Evolutionary conservation across 1,140 invertebrate genomes (phyloP).

Genomic region (Eumaeus atala): DNA sequence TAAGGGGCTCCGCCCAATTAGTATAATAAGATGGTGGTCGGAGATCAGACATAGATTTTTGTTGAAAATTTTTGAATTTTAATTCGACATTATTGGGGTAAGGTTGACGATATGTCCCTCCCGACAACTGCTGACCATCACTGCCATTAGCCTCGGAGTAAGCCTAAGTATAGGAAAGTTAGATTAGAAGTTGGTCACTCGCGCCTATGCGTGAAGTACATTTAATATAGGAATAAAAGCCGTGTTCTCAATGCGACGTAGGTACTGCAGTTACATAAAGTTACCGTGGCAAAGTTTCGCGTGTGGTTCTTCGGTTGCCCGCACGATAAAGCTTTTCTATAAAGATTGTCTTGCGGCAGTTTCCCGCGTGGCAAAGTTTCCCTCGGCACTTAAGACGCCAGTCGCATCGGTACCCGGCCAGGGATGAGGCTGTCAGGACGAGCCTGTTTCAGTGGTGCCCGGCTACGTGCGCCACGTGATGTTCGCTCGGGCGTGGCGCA

Average conservation of each 20-base stretch:
- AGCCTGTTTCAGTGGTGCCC: conserved; percentile 3
- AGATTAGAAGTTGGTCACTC: conserved; percentile 37
- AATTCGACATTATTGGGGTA: conserved; percentile 45
- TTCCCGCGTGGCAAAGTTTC: too few species aligned
- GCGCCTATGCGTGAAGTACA: conserved; percentile 1
- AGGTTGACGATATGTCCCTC: conserved; percentile 53
- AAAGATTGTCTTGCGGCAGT: too few species aligned
- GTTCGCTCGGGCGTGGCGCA: conserved; percentile 15
- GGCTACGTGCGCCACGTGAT: too few species aligned
- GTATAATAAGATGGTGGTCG: conserved; percentile 14
- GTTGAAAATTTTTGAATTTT: conserved; percentile 29
- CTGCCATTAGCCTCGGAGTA: conserved; percentile 62
- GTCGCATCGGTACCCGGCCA: background rate
- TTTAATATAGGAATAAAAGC: background rate
- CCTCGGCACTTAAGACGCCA: too few species aligned
- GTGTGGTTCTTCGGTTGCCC: background rate
- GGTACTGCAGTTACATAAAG: background rate
- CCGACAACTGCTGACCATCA: conserved; percentile 62
- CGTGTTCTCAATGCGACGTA: background rate
- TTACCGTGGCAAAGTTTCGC: background rate
- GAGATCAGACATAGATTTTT: conserved; percentile 26
- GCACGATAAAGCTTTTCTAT: too few species aligned
- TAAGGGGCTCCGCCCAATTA: too few species aligned
- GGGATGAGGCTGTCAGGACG: background rate
- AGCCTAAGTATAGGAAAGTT: conserved; percentile 48